These are phyloP conservation scores for Botrylloides violaceus DNA, from an alignment of 23 tunicate species.

Conservation along the genomic window DNA sequence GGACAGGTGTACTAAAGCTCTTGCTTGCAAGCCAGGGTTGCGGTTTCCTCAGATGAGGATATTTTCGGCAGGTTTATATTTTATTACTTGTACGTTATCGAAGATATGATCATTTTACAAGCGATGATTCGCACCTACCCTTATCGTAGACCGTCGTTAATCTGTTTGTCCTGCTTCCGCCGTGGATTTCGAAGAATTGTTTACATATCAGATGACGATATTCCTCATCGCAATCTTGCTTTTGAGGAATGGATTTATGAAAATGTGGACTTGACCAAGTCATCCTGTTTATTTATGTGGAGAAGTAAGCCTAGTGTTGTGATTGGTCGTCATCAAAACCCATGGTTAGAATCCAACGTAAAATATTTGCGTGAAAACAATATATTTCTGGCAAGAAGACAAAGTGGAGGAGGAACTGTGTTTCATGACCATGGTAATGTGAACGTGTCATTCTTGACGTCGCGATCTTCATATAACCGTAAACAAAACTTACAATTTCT, in stretches of 20 bases:
- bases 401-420: slow-evolving; percentile 93
- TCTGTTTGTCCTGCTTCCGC: too few relatives aligned
- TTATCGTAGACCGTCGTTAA: too few relatives aligned
- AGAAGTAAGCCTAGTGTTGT: slow-evolving; percentile 63
- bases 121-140: too few relatives aligned
- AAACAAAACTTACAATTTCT: slow-evolving; percentile 41
- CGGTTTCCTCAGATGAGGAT: too few relatives aligned
- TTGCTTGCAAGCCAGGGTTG: too few relatives aligned
- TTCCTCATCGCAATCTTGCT: slow-evolving; percentile 70
- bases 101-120: too few relatives aligned
- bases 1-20: too few relatives aligned
- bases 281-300: slow-evolving; percentile 66
- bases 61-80: too few relatives aligned
- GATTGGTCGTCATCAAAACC: slow-evolving; percentile 84
- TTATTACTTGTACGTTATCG: not conserved
- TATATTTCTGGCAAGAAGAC: slow-evolving; percentile 47
- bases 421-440: slow-evolving; percentile 83
- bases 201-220: slow-evolving; percentile 31
- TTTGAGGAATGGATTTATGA: slow-evolving; percentile 87
- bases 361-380: slow-evolving; percentile 13
- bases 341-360: slow-evolving; percentile 77
- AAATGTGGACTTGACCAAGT: slow-evolving; percentile 39
- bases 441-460: slow-evolving; percentile 72
- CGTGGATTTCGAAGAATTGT: slow-evolving; percentile 31
- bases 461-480: slow-evolving; percentile 34